Conservation (phyloP, 2,888 invertebrate genomes). For the Tachina grossa region DNA sequence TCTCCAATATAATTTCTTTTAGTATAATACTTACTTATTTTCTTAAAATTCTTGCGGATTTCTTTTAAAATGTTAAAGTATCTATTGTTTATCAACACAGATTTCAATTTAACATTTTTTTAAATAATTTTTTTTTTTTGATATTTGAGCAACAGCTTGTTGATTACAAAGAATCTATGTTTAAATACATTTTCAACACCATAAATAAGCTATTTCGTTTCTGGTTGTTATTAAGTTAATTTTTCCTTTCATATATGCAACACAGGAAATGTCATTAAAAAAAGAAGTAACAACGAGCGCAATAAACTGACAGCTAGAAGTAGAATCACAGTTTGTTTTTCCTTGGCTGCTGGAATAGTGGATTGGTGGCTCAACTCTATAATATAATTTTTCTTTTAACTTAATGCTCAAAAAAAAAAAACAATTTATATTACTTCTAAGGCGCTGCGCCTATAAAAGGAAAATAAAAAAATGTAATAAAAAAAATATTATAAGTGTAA, state of each 20-base stretch:
- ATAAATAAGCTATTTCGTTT: slow-evolving; percentile 27
- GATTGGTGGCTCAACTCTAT: neutral
- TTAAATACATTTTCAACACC: slow-evolving; percentile 33
- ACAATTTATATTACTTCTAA: slow-evolving; percentile 54
- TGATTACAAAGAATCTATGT: slow-evolving; percentile 23
- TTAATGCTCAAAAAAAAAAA: slow-evolving; percentile 40
- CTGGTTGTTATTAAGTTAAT: slow-evolving; percentile 1
- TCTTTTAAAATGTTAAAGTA: neutral
- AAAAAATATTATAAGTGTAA: slow-evolving; percentile 47
- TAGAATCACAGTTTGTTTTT: slow-evolving; percentile 5
- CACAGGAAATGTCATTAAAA: slow-evolving; percentile 63
- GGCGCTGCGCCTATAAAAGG: slow-evolving; percentile 42
- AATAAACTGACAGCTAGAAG: slow-evolving; percentile 54
- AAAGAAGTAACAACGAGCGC: slow-evolving; percentile 47
- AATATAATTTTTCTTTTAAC: neutral
- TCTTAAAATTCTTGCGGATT: too few species aligned
- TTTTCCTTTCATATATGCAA: slow-evolving; percentile 24
- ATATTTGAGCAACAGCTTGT: neutral
- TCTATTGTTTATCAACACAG: slow-evolving; percentile 30
- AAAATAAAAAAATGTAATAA: slow-evolving; percentile 49
- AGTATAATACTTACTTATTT: too few species aligned
- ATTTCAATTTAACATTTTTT: neutral
- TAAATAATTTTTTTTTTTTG: too few species aligned
- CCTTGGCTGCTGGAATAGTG: neutral
- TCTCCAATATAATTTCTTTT: too few species aligned